phyloP scores from a whole-genome alignment of 2,113 vertebrate genomes.

The Petroica traversi region DNA sequence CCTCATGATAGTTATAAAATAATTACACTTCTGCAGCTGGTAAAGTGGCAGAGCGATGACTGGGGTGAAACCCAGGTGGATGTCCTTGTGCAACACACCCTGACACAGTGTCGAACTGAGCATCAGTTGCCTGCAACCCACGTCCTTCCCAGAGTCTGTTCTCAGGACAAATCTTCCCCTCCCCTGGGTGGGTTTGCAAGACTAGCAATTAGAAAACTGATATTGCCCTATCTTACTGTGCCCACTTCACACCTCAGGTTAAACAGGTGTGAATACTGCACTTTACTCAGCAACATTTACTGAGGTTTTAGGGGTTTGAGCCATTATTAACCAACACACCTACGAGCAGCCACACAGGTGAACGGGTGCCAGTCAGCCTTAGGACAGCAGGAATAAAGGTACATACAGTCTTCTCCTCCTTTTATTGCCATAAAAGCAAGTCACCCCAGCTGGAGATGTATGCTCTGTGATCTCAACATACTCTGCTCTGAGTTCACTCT shows the following conservation, averaged over 20 bases:
- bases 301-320: background rate
- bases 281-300: background rate
- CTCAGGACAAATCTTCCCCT: background rate
- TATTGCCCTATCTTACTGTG: rapidly evolving
- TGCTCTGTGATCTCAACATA: background rate
- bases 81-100: rapidly evolving
- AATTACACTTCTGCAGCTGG: background rate
- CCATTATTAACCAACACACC: background rate
- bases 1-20: background rate
- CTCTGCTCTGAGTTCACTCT: background rate
- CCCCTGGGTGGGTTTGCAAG: background rate
- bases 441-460: background rate
- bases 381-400: background rate
- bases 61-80: background rate
- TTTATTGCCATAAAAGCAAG: background rate
- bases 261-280: background rate
- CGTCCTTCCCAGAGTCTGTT: background rate
- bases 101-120: rapidly evolving
- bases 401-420: background rate
- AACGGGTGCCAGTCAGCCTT: background rate
- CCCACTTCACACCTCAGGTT: background rate
- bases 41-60: rapidly evolving
- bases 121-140: background rate
- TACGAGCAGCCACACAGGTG: background rate
- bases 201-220: background rate